Evolutionary conservation across 2,888 invertebrate genomes (phyloP).

Genomic region (Podotricha telesiphe): DNA sequence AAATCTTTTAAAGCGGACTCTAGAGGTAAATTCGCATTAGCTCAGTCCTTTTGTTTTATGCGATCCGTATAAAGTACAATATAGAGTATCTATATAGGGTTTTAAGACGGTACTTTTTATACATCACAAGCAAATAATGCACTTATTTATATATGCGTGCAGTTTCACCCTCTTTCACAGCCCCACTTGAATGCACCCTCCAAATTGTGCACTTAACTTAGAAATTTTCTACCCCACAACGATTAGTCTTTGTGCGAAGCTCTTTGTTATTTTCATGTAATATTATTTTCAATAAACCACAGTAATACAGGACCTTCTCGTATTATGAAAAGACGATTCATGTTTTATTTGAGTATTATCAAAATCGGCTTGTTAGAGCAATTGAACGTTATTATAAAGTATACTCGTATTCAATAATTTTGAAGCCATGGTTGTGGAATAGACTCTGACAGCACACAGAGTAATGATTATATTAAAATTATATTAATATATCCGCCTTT

Average conservation of each 20-base stretch:
- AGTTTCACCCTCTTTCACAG: no score
- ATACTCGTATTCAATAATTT: no score
- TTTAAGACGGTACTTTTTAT: background rate
- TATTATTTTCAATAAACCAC: background rate
- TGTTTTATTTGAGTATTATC: background rate
- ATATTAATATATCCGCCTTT: no score
- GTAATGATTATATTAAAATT: no score
- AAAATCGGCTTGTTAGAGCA: background rate
- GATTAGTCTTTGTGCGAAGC: slow-evolving; percentile 4
- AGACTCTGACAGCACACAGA: no score
- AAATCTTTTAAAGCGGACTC: background rate
- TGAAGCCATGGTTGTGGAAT: no score
- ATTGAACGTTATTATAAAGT: background rate
- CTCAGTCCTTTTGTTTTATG: background rate
- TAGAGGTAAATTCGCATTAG: background rate
- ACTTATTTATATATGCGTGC: background rate
- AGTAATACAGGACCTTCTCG: no score
- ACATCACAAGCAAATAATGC: background rate
- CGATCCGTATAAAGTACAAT: background rate
- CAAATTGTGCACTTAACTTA: slow-evolving; percentile 19
- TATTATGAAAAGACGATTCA: background rate
- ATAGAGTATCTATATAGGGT: background rate
- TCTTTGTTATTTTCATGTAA: background rate
- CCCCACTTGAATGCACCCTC: slow-evolving; percentile 9
- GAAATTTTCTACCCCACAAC: slow-evolving; percentile 6